Percentiles rank a stretch among this genome's conserved stretches.
Evolutionary conservation across 2,113 vertebrate species (phyloP).

Genomic region (Rhipidura dahli): DNA sequence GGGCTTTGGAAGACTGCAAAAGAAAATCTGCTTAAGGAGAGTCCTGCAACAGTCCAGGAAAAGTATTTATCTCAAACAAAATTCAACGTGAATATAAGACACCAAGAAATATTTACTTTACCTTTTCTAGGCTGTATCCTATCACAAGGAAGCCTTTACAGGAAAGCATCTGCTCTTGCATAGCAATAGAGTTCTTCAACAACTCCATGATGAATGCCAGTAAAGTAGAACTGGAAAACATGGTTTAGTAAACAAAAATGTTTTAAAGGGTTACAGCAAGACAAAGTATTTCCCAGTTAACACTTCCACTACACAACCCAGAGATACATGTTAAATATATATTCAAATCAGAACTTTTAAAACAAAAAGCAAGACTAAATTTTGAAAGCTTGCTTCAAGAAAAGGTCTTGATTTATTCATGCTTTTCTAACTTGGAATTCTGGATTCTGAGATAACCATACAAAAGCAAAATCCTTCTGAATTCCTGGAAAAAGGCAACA

Average conservation of each 20-base stretch:
- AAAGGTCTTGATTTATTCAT: neutral
- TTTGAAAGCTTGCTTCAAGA: neutral
- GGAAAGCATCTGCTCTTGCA: slow-evolving; percentile 98
- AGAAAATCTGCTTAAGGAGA: neutral
- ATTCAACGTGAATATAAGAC: neutral
- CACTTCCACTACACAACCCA: neutral
- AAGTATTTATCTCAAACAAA: neutral
- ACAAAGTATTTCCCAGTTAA: neutral
- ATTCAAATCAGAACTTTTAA: neutral
- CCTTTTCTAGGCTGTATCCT: slow-evolving; percentile 95
- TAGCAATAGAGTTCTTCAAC: slow-evolving; percentile 94
- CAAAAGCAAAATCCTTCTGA: neutral
- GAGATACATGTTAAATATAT: neutral
- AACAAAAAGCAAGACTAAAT: neutral
- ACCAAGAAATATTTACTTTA: slow-evolving; percentile 56
- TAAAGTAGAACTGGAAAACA: slow-evolving; percentile 87
- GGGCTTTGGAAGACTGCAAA: slow-evolving; percentile 92
- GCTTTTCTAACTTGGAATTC: neutral
- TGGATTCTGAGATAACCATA: neutral
- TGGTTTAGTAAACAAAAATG: neutral
- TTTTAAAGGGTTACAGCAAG: neutral
- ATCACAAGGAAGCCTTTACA: slow-evolving; percentile 98
- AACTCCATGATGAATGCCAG: slow-evolving; percentile 96
- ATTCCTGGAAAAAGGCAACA: neutral
- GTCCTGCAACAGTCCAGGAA: neutral